phyloP scores from a whole-genome alignment of 1,140 invertebrate species.

The Steinernema khuongi region DNA sequence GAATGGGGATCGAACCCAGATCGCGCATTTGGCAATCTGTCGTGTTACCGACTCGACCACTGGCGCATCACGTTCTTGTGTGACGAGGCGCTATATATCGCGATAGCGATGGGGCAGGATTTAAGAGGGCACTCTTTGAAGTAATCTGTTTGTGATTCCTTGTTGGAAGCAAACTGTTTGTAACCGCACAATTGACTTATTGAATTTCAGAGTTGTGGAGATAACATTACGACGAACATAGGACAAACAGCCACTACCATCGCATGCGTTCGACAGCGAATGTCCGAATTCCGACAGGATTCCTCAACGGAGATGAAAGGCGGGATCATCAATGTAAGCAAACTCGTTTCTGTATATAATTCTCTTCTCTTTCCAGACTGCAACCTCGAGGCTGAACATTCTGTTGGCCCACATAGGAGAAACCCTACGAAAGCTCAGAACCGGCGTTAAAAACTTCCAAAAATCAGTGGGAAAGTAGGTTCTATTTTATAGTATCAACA shows the following conservation, averaged over 20 bases:
- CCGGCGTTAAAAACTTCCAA: neutral
- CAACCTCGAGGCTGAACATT: neutral
- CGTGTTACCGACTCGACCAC: neutral
- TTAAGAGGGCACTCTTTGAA: neutral
- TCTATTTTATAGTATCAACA: too few species aligned
- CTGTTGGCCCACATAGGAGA: neutral
- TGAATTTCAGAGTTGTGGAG: neutral
- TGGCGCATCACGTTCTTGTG: neutral
- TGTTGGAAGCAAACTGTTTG: neutral
- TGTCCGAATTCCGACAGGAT: neutral
- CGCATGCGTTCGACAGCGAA: neutral
- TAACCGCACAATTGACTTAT: neutral
- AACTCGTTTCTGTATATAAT: neutral
- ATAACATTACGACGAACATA: neutral
- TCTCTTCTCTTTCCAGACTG: neutral
- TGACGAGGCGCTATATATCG: neutral
- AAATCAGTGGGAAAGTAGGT: neutral
- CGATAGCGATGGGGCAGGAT: neutral
- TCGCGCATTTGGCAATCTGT: neutral
- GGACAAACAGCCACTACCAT: neutral
- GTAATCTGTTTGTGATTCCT: neutral
- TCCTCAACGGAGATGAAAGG: neutral
- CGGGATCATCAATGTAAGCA: neutral
- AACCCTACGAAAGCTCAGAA: neutral
- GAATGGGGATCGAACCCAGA: neutral